Percentiles rank a stretch among this genome's conserved stretches.
Evolutionary conservation across 2,888 invertebrate species (phyloP).

Genomic region (Ennomos fuscantarius): DNA sequence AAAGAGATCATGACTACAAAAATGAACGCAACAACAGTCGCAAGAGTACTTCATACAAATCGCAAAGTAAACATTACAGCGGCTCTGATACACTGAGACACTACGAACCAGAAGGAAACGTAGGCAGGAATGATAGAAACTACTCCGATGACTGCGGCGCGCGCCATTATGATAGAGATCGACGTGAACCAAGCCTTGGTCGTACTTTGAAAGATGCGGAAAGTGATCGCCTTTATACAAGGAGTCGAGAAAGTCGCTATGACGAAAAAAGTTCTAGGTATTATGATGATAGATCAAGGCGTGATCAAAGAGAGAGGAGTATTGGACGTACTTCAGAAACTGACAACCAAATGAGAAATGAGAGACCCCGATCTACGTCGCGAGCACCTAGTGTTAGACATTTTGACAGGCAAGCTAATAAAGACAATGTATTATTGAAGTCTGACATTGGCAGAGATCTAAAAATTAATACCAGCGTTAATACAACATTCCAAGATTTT

Average conservation of each 20-base stretch:
- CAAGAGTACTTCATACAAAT: conserved; percentile 42
- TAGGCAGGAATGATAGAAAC: conserved; percentile 31
- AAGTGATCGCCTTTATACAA: conserved; percentile 36
- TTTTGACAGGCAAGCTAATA: conserved; percentile 28
- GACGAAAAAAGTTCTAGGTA: conserved; percentile 45
- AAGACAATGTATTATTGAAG: conserved; percentile 55
- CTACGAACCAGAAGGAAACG: conserved; percentile 36
- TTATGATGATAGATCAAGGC: conserved; percentile 45
- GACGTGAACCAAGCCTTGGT: conserved; percentile 24
- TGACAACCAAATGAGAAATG: conserved; percentile 1
- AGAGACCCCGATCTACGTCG: conserved; percentile 31
- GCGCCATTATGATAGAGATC: conserved; percentile 34
- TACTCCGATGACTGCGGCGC: conserved; percentile 33
- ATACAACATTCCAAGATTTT: conserved; percentile 65
- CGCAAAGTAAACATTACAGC: conserved; percentile 42
- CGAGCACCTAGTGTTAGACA: conserved; percentile 47
- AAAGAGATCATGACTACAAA: conserved; percentile 53
- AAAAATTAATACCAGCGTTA: conserved; percentile 72
- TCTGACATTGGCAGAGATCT: conserved; percentile 60
- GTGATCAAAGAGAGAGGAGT: conserved; percentile 53
- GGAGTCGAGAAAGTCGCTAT: conserved; percentile 45
- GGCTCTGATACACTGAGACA: conserved; percentile 45
- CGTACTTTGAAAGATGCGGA: conserved; percentile 38
- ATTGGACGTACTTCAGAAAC: conserved; percentile 39
- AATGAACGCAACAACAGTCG: conserved; percentile 50